Conservation (phyloP, 2,888 invertebrate species). For the Sarcophaga caerulescens region DNA sequence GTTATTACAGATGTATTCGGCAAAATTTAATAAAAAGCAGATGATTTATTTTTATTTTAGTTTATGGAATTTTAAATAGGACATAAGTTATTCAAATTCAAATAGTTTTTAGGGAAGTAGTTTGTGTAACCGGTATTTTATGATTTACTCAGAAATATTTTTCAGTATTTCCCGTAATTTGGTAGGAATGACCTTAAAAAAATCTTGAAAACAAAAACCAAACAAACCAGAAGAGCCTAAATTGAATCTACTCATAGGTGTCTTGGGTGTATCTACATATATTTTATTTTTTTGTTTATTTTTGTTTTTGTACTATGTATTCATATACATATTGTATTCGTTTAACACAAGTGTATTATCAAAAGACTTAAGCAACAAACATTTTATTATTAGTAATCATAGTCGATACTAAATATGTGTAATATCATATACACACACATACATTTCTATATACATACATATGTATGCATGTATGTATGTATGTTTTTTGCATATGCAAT, state of each 20-base stretch:
- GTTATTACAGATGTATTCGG: too few relatives aligned
- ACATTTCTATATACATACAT: background rate
- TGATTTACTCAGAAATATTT: too few relatives aligned
- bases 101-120: too few relatives aligned
- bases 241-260: background rate
- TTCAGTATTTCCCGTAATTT: too few relatives aligned
- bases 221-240: too few relatives aligned
- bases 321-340: too few relatives aligned
- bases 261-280: conserved; percentile 10
- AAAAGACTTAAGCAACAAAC: conserved; percentile 47
- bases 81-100: too few relatives aligned
- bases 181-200: too few relatives aligned
- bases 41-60: background rate
- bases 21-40: too few relatives aligned
- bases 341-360: conserved; percentile 9
- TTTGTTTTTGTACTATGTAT: background rate
- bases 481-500: background rate
- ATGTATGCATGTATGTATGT: background rate
- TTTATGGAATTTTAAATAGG: background rate
- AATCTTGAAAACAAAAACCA: too few relatives aligned
- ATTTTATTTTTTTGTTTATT: background rate
- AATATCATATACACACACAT: background rate
- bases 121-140: too few relatives aligned
- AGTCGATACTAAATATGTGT: conserved; percentile 10
- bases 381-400: conserved; percentile 22